A percentile compares a stretch with the other conserved stretches of the same genome.
These are phyloP conservation scores for Xiphophorus hellerii DNA, from an alignment of 2,113 vertebrate genomes.

Conservation along the genomic window DNA sequence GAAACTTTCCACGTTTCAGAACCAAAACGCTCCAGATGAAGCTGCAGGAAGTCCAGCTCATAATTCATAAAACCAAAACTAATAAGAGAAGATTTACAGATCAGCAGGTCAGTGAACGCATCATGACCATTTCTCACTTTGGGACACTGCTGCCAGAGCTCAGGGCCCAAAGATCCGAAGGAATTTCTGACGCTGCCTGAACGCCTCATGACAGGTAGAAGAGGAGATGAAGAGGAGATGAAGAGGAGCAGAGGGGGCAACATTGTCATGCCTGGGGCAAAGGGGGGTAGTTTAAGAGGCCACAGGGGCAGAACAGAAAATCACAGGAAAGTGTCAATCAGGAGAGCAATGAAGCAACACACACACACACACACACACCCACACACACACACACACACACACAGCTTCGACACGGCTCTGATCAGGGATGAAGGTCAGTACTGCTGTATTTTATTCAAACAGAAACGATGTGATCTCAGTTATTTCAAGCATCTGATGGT, in stretches of 20 bases:
- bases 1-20: too few species aligned
- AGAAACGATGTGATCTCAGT: too few species aligned
- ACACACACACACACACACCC: conserved; percentile 20
- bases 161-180: not conserved
- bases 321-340: conserved; percentile 83
- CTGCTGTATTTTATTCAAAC: too few species aligned
- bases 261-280: conserved; percentile 34
- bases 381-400: too few species aligned
- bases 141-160: not conserved
- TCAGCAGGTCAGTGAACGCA: too few species aligned
- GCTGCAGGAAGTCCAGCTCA: too few species aligned
- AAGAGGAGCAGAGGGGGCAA: not conserved
- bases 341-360: conserved; percentile 69
- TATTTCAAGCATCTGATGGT: too few species aligned
- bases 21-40: too few species aligned
- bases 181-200: not conserved
- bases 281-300: conserved; percentile 52
- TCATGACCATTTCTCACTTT: too few species aligned
- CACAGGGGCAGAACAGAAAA: conserved; percentile 76
- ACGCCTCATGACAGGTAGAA: conserved; percentile 50
- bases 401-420: too few species aligned
- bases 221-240: conserved; percentile 55
- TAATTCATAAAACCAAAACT: too few species aligned
- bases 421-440: not conserved
- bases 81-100: too few species aligned